These are phyloP conservation scores for Apogon talboti DNA, from an alignment of 2,797 vertebrate species.

Conservation along the genomic window DNA sequence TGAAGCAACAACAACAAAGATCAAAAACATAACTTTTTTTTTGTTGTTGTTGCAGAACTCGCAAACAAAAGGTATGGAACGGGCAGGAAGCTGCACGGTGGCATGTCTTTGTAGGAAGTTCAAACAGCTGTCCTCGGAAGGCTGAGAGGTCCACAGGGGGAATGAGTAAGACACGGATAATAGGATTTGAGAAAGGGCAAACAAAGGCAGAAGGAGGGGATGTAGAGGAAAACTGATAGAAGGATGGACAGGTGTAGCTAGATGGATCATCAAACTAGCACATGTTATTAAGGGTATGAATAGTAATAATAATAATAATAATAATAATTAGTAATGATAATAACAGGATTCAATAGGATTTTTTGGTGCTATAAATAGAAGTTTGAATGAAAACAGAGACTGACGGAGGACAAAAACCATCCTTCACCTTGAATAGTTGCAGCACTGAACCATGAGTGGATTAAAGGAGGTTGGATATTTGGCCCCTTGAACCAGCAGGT, in stretches of 20 bases:
- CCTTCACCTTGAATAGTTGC: neutral
- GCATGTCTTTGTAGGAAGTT: neutral
- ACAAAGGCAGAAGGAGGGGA: conserved; percentile 2
- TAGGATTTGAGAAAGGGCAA: conserved; percentile 5
- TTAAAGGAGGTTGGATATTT: conserved; percentile 8
- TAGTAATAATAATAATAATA: no score
- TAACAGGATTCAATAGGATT: neutral
- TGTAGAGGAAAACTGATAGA: neutral
- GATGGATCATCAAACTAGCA: neutral
- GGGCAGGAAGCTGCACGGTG: neutral
- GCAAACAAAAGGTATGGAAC: neutral
- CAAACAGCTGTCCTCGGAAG: conserved; percentile 23
- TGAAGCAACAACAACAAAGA: neutral
- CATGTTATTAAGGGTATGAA: neutral
- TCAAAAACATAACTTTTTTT: neutral
- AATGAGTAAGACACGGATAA: conserved; percentile 12
- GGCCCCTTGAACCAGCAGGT: conserved; percentile 16
- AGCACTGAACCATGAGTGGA: conserved; percentile 3
- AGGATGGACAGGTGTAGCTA: neutral
- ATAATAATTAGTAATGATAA: no score
- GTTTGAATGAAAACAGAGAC: neutral
- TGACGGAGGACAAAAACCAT: neutral
- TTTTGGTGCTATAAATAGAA: neutral
- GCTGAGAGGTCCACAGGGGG: neutral
- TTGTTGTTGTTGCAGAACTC: neutral